Base-by-base conservation (phyloP, 1,140 invertebrate species). In the Pentalonia nigronervosa region DNA sequence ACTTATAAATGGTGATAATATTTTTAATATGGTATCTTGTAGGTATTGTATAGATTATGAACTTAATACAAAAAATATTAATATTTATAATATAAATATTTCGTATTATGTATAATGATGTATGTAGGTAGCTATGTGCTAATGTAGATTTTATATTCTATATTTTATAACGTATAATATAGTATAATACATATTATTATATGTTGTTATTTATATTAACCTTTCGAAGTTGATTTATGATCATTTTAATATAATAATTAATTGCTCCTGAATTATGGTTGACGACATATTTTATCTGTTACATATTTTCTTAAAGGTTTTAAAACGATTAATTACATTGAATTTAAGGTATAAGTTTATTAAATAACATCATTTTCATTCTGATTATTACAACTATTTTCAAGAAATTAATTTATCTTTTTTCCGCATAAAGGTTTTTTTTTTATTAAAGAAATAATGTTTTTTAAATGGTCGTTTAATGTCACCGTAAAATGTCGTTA, bases 381-480 rank as follows among this genome's bases (percentile, higher is more conserved):
- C n/a, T n/a, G n/a, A 76, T n/a, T 34, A 76, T 76, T 76, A 76
- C 11, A 76, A 76, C 17, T 91, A 91, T 56, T 36, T 36, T 41
- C 8, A 83, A n/a, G 20, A 92, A 45, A 81, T 83, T 48, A 92
- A 50, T 88, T 88, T 34, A 88, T 41, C 30, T 48, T 48, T 88
- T 50, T n/a, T n/a, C 14, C 11, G 14, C 25, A 88, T 88, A 87
- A 30, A 87, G 45, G 84, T 88, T 88, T 50, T 87, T 47, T 84
- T 53, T 53, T 47, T 47, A 50, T 8, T 8, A 36, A 56, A 34
- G 9, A 36, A 89, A 89, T 53, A 89, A 53, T 34, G 8, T 23
- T 89, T 89, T 76, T 89, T 89, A 53, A 53, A 89, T 21, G 25
- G 11, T 89, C 45, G n/a, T 89, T 89, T 89, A 53, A 56, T 89